These are phyloP conservation scores for Meda fulgida DNA, from an alignment of 2,797 vertebrate species.

Conservation along the genomic window DNA sequence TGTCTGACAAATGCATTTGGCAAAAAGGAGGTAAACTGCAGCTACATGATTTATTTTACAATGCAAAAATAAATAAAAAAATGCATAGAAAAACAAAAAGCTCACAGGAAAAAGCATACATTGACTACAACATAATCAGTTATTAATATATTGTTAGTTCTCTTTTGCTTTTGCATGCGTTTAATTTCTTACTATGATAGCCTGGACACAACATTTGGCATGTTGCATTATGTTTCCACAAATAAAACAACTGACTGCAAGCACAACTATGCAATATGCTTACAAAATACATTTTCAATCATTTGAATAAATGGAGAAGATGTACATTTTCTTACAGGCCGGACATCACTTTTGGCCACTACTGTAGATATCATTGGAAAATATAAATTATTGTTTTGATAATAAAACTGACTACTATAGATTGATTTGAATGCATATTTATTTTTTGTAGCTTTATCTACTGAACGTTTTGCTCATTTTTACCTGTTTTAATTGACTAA, in stretches of 20 bases:
- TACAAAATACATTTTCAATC: background rate
- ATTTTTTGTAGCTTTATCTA: background rate
- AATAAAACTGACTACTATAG: background rate
- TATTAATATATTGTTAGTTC: too few relatives aligned
- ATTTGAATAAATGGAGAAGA: background rate
- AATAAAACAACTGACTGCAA: background rate
- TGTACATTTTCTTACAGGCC: background rate
- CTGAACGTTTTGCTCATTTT: background rate
- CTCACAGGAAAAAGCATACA: too few relatives aligned
- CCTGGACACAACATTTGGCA: background rate
- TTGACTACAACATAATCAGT: too few relatives aligned
- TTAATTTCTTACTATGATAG: background rate
- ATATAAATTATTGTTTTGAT: background rate
- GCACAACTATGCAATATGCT: background rate
- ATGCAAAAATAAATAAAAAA: too few relatives aligned
- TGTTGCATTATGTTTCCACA: background rate
- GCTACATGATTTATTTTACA: too few relatives aligned
- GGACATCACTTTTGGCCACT: background rate
- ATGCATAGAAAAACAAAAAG: too few relatives aligned
- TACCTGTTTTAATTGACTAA: background rate
- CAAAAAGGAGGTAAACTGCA: background rate
- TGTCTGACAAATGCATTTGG: background rate
- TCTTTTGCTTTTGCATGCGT: background rate
- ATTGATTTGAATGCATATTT: background rate
- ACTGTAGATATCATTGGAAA: background rate